Evolutionary conservation across 2,113 vertebrate species (phyloP).

Genomic region (Hiodon alosoides): DNA sequence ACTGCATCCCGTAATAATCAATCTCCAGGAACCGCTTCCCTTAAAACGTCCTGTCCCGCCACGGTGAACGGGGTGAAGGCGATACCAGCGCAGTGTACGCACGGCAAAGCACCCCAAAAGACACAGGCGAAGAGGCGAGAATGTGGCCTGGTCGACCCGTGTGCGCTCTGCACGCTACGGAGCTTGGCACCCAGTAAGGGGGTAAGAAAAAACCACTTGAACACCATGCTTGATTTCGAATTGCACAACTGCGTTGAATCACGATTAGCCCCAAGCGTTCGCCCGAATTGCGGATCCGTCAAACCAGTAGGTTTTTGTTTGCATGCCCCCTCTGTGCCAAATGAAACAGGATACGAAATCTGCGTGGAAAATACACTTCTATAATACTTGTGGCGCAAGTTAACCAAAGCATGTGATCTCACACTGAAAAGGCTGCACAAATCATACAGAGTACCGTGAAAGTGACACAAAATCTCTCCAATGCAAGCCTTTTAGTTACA

Average conservation of each 20-base stretch:
- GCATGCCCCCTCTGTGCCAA: conserved; percentile 51
- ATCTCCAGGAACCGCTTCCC: too few relatives aligned
- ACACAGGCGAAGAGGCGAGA: too few relatives aligned
- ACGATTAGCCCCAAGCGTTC: conserved; percentile 40
- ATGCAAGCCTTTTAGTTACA: too few relatives aligned
- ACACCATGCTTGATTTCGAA: conserved; percentile 43
- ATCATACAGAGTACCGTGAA: background rate
- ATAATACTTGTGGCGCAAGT: background rate
- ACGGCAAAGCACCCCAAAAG: too few relatives aligned
- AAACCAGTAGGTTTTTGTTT: conserved; percentile 57
- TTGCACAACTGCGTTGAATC: conserved; percentile 41
- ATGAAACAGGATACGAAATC: conserved; percentile 49
- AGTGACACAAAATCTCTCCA: too few relatives aligned
- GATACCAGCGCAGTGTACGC: too few relatives aligned
- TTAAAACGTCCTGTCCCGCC: too few relatives aligned
- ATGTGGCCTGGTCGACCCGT: too few relatives aligned
- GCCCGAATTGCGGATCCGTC: conserved; percentile 48
- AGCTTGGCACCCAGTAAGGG: too few relatives aligned
- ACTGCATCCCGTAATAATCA: too few relatives aligned
- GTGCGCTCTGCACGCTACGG: too few relatives aligned
- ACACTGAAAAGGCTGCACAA: conserved; percentile 25
- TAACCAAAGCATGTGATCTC: conserved; percentile 20
- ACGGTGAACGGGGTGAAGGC: too few relatives aligned
- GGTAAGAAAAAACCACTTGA: conserved; percentile 34
- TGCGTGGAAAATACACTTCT: conserved; percentile 33